Conservation (phyloP, 2,888 invertebrate species). For the Drosophila niveifrons region DNA sequence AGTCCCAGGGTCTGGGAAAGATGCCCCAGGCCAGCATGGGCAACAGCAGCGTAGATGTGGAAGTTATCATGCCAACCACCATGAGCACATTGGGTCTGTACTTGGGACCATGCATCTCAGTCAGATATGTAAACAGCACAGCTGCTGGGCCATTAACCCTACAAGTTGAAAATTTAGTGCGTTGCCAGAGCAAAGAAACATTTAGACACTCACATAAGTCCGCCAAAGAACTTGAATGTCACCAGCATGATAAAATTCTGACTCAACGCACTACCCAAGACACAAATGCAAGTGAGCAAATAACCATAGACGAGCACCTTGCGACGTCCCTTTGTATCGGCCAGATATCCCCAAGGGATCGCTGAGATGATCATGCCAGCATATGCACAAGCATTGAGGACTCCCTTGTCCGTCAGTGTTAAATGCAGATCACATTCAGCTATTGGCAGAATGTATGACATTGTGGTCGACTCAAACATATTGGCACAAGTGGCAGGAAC, state of each 20-base stretch:
- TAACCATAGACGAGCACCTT: slow-evolving; percentile 89
- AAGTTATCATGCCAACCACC: slow-evolving; percentile 89
- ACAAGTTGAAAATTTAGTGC: background rate
- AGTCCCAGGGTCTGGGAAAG: slow-evolving; percentile 88
- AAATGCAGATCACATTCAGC: slow-evolving; percentile 91
- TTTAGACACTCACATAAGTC: slow-evolving; percentile 89
- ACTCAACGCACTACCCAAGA: slow-evolving; percentile 88
- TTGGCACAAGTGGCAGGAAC: slow-evolving; percentile 89
- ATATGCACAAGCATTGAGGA: slow-evolving; percentile 90
- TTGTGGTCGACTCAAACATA: slow-evolving; percentile 90
- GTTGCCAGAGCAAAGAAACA: background rate
- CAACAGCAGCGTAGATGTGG: slow-evolving; percentile 88
- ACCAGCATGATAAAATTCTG: slow-evolving; percentile 89
- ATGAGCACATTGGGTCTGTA: slow-evolving; percentile 89
- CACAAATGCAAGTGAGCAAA: slow-evolving; percentile 88
- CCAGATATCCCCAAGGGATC: slow-evolving; percentile 91
- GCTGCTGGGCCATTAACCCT: slow-evolving; percentile 91
- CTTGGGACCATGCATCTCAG: slow-evolving; percentile 90
- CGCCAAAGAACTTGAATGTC: slow-evolving; percentile 90
- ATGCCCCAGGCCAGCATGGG: slow-evolving; percentile 91
- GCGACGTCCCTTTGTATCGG: slow-evolving; percentile 90
- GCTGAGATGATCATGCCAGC: slow-evolving; percentile 92
- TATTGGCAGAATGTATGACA: slow-evolving; percentile 90
- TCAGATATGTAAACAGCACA: slow-evolving; percentile 90
- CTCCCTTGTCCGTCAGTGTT: slow-evolving; percentile 89